Conservation (phyloP, 2,797 vertebrate genomes). For the Alosa sapidissima region DNA sequence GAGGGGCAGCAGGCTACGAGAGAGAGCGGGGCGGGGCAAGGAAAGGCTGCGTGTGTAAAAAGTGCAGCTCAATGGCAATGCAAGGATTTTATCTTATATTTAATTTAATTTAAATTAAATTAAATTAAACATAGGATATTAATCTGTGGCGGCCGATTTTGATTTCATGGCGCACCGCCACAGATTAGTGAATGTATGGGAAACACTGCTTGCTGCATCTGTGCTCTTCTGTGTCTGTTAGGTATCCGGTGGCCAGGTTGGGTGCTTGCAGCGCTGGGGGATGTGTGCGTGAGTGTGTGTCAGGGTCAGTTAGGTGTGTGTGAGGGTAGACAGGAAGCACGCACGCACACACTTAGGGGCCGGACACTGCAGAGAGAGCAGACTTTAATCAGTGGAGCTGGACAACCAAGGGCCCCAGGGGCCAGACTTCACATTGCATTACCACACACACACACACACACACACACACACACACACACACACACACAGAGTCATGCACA, state of each 20-base stretch:
- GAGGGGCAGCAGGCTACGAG: too few relatives aligned
- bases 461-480: conserved; percentile 22
- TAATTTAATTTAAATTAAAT: too few relatives aligned
- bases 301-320: conserved; percentile 48
- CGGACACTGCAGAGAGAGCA: conserved; percentile 49
- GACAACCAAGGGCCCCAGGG: conserved; percentile 49
- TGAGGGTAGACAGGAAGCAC: conserved; percentile 57
- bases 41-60: too few relatives aligned
- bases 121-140: too few relatives aligned
- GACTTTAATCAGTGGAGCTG: conserved; percentile 67
- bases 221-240: neutral
- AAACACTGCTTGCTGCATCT: neutral
- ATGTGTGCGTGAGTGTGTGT: neutral
- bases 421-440: conserved; percentile 38
- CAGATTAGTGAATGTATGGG: too few relatives aligned
- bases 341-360: conserved; percentile 50
- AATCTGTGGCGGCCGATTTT: too few relatives aligned
- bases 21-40: too few relatives aligned
- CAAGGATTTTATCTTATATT: too few relatives aligned
- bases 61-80: too few relatives aligned
- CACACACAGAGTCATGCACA: neutral
- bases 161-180: too few relatives aligned
- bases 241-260: neutral
- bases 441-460: conserved; percentile 43
- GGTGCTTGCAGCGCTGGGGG: neutral